Evolutionary conservation across 2,888 invertebrate genomes (phyloP), one percentile per base, ranked within the genome.

Genomic region (Nysson spinosus): DNA sequence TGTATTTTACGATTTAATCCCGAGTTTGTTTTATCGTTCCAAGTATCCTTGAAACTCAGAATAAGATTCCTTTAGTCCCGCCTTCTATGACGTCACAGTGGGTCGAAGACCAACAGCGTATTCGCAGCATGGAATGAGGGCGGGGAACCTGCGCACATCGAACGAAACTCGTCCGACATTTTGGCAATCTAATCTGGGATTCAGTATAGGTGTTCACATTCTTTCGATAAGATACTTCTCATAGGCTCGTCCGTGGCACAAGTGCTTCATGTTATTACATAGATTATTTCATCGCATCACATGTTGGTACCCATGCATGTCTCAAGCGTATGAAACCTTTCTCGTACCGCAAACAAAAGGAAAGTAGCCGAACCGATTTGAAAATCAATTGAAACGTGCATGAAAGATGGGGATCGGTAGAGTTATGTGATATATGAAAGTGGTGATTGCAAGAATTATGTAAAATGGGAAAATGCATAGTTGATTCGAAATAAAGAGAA

Each of bases 161-260:
- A n/a, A n/a, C n/a, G n/a, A n/a, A n/a, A n/a, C n/a, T n/a, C n/a
- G n/a, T n/a, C n/a, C n/a, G n/a, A n/a, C n/a, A n/a, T n/a, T n/a
- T n/a, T n/a, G 28, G 28, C 26, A 43, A 17, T 16, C 39, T 28
- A 28, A 28, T 6, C 11, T n/a, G n/a, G n/a, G 12, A 14, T 28
- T 3, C 11, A 17, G 5, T 9, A 24, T 12, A 44, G 24, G n/a
- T 40, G 57, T 40, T 9, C 58, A 67, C 50, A 58, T 49, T 67
- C 58, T 66, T 49, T 57, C 40, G 54, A 43, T 51, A 66, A 57
- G 34, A 52, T 51, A 39, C 37, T 56, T 51, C 50, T 57, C 57
- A 50, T 66, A 66, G 66, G 67, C 67, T 58, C 66, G 66, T 58
- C 66, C 67, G 66, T 66, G 58, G 44, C 58, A 67, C 47, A 66